Conservation (phyloP, 2,888 invertebrate species). For the Pammene aurita region DNA sequence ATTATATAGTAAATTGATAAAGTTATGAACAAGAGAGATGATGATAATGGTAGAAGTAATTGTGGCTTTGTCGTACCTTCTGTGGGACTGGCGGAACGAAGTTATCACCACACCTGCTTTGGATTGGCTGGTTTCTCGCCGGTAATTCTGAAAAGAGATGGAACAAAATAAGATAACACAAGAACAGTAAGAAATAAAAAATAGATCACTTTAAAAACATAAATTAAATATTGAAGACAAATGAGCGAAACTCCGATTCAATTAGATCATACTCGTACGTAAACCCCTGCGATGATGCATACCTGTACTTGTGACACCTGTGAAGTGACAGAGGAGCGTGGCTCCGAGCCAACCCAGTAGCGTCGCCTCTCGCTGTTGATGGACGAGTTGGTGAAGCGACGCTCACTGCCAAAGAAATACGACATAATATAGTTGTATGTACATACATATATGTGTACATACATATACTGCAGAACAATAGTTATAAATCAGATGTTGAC, state of each 20-base stretch:
- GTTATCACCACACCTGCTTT: conserved; percentile 96
- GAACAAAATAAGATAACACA: neutral
- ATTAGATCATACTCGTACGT: no score
- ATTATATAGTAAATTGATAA: conserved; percentile 45
- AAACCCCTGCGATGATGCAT: conserved; percentile 7
- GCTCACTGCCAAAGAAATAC: conserved; percentile 57
- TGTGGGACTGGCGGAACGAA: conserved; percentile 92
- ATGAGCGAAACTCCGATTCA: no score
- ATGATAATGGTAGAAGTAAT: conserved; percentile 19
- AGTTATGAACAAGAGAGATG: conserved; percentile 48
- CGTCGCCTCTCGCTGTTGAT: conserved; percentile 77
- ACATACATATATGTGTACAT: no score
- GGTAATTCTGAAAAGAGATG: conserved; percentile 66
- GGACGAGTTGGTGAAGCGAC: conserved; percentile 74
- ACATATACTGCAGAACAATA: no score
- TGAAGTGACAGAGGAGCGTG: conserved; percentile 75
- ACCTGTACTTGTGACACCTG: conserved; percentile 76
- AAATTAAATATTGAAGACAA: no score
- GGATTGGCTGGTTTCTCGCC: conserved; percentile 77
- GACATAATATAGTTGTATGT: neutral
- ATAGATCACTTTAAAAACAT: no score
- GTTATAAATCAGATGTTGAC: no score
- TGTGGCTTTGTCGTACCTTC: conserved; percentile 85
- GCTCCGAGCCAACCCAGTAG: conserved; percentile 75
- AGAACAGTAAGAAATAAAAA: neutral